These are phyloP conservation scores for Larimichthys crocea DNA, from an alignment of 2,113 vertebrate species.

Conservation along the genomic window DNA sequence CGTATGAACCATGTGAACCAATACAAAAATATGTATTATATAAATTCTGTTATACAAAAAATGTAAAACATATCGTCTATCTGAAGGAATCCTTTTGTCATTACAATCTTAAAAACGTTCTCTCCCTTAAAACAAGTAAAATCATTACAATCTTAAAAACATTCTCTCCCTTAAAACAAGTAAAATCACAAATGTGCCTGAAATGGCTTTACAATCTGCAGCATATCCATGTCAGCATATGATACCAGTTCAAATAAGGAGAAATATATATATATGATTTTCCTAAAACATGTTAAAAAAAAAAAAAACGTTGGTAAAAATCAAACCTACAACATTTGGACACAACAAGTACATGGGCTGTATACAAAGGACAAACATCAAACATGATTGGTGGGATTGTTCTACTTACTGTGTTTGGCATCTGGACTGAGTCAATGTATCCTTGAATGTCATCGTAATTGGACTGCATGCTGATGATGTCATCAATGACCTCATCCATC, in stretches of 20 bases:
- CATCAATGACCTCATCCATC: slow-evolving; percentile 97
- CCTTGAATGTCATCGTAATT: slow-evolving; percentile 91
- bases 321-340: background rate
- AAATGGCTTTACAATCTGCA: slow-evolving; percentile 5
- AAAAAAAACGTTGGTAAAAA: background rate
- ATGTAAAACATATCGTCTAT: background rate
- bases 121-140: background rate
- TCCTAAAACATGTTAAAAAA: background rate
- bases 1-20: background rate
- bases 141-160: background rate
- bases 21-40: background rate
- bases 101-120: background rate
- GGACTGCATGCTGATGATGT: slow-evolving; percentile 95
- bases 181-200: background rate
- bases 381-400: background rate
- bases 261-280: background rate
- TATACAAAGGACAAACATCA: background rate
- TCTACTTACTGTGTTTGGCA: slow-evolving; percentile 95
- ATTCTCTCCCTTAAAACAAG: background rate
- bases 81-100: background rate
- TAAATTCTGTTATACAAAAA: background rate
- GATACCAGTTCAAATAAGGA: background rate
- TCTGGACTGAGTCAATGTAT: slow-evolving; percentile 91
- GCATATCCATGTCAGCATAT: background rate
- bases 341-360: slow-evolving; percentile 10